Conservation (phyloP, 2,888 invertebrate species). For the Acanthococcus lagerstroemiae region DNA sequence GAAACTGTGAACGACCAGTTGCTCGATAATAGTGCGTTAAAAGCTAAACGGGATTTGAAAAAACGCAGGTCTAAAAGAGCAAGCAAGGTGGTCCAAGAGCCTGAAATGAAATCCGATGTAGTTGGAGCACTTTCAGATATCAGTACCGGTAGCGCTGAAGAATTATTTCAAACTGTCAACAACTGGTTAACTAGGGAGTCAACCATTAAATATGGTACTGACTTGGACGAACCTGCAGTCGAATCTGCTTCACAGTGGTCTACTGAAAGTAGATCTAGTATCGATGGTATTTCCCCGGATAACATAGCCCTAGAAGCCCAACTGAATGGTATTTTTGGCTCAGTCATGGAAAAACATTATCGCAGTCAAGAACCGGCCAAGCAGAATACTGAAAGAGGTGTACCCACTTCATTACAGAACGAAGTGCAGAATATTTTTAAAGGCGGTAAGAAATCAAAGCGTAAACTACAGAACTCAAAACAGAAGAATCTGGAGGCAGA, state of each 20-base stretch:
- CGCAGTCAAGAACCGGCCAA: neutral
- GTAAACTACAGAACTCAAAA: neutral
- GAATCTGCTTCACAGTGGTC: neutral
- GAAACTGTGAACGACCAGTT: neutral
- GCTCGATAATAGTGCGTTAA: neutral
- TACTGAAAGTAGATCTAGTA: neutral
- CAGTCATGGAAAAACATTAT: slow-evolving; percentile 23
- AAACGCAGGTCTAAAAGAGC: slow-evolving; percentile 6
- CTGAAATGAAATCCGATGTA: neutral
- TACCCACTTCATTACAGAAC: neutral
- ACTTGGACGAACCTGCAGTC: neutral
- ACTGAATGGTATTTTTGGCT: slow-evolving; percentile 14
- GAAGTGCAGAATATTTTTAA: slow-evolving; percentile 20
- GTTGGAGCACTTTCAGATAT: too few species aligned
- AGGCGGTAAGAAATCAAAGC: slow-evolving; percentile 6
- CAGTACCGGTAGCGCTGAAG: too few species aligned
- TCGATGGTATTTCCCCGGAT: slow-evolving; percentile 15
- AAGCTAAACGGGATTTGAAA: slow-evolving; percentile 15
- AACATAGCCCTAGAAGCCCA: slow-evolving; percentile 12
- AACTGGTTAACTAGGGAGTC: neutral
- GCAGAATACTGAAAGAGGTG: neutral
- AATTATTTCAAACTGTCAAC: too few species aligned
- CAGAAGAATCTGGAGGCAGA: neutral
- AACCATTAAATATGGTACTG: neutral
- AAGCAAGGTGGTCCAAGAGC: neutral